Conservation (phyloP, 2,113 vertebrate genomes). For the Mustela lutreola region DNA sequence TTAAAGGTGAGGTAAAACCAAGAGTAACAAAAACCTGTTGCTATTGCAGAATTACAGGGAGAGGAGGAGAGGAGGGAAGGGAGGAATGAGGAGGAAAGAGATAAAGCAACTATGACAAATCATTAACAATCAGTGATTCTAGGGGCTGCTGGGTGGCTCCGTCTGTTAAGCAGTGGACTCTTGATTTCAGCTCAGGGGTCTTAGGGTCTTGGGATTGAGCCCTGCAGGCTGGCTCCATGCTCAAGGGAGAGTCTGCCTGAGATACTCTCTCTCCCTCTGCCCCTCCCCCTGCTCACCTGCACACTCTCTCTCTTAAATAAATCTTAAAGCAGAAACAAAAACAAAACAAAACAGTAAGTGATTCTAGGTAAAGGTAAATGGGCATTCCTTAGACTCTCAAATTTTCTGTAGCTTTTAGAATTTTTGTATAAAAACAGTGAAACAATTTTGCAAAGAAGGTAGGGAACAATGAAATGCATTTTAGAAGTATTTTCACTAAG, state of each 20-base stretch:
- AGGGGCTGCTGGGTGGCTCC: not conserved
- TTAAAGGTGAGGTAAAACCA: not conserved
- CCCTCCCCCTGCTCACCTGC: not conserved
- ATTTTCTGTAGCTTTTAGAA: not conserved
- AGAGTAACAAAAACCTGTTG: constrained; percentile 28
- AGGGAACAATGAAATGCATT: not conserved
- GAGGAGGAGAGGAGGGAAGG: not conserved
- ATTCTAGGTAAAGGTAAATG: not conserved
- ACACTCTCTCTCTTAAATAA: not conserved
- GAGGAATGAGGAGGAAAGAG: not conserved
- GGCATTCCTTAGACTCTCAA: not conserved
- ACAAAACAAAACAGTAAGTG: not conserved
- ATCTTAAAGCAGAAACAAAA: not conserved
- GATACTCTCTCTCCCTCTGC: not conserved
- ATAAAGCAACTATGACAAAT: not conserved
- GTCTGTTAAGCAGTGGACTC: not conserved
- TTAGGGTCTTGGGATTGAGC: not conserved
- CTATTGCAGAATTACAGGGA: not conserved
- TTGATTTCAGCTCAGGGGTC: not conserved
- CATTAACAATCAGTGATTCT: not conserved
- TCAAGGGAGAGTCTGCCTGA: not conserved
- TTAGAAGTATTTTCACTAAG: not conserved
- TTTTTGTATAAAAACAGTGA: not conserved
- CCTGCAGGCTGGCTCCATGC: not conserved
- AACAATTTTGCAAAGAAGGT: not conserved